Conservation (phyloP, 2,113 vertebrate genomes). For the Gobio gobio region DNA sequence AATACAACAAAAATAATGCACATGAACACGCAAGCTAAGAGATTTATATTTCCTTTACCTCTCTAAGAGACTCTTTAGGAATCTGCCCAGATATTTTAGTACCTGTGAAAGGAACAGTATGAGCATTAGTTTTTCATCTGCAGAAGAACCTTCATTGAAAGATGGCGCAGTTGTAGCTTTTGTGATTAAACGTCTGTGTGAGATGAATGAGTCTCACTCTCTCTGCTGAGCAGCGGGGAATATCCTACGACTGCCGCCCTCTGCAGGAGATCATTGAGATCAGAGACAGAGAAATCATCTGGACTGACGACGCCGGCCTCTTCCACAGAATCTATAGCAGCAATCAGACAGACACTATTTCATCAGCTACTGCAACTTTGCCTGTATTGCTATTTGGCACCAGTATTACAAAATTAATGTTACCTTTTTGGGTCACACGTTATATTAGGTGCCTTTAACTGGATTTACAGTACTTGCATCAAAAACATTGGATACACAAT, state of each 20-base stretch:
- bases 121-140: neutral
- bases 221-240: constrained; percentile 66
- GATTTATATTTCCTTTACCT: constrained; percentile 60
- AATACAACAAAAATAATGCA: neutral
- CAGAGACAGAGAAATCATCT: constrained; percentile 68
- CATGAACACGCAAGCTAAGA: neutral
- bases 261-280: constrained; percentile 66
- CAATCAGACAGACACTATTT: neutral
- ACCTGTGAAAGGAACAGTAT: constrained; percentile 56
- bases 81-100: constrained; percentile 65
- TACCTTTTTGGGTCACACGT: too few relatives aligned
- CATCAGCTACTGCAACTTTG: neutral
- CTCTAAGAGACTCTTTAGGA: constrained; percentile 67
- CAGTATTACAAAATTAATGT: neutral
- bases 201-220: constrained; percentile 63
- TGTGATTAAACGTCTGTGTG: neutral
- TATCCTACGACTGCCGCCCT: constrained; percentile 65
- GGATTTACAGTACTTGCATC: too few relatives aligned
- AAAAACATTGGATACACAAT: too few relatives aligned
- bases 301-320: constrained; percentile 57
- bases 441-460: too few relatives aligned
- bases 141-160: neutral
- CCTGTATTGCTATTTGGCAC: neutral
- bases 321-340: constrained; percentile 64
- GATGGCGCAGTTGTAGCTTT: neutral